Evolutionary conservation across 2,113 vertebrate genomes (phyloP).

Genomic region (Heterotis niloticus): DNA sequence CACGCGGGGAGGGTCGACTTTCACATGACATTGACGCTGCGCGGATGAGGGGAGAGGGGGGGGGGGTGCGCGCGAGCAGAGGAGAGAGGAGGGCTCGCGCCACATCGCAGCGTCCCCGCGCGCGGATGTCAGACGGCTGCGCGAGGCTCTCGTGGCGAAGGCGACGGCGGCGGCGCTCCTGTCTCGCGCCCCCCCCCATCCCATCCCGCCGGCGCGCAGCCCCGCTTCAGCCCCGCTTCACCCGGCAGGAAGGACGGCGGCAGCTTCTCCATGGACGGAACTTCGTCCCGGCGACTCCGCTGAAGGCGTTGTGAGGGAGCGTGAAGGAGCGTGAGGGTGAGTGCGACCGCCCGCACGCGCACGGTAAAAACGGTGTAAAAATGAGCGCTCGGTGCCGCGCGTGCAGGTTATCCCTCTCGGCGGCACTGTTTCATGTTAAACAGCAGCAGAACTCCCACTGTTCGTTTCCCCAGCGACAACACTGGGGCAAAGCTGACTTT

Average conservation of each 20-base stretch:
- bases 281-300: constrained; percentile 38
- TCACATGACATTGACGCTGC: constrained; percentile 73
- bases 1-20: constrained; percentile 71
- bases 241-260: constrained; percentile 49
- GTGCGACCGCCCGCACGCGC: no score
- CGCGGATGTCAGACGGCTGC: constrained; percentile 61
- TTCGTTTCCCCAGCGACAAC: no score
- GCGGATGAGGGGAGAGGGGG: constrained; percentile 59
- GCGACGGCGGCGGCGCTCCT: constrained; percentile 46
- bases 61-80: no score
- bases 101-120: constrained; percentile 63
- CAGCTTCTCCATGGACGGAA: constrained; percentile 50
- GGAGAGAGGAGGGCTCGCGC: constrained; percentile 51
- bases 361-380: no score
- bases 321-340: no score
- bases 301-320: constrained; percentile 41
- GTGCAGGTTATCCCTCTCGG: no score
- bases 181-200: constrained; percentile 63
- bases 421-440: no score
- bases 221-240: constrained; percentile 48
- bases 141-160: constrained; percentile 8
- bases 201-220: constrained; percentile 66
- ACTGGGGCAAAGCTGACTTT: no score
- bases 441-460: no score
- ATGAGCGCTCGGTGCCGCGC: no score